Evolutionary conservation across 2,113 vertebrate genomes (phyloP).

Genomic region (Varanus salvator): DNA sequence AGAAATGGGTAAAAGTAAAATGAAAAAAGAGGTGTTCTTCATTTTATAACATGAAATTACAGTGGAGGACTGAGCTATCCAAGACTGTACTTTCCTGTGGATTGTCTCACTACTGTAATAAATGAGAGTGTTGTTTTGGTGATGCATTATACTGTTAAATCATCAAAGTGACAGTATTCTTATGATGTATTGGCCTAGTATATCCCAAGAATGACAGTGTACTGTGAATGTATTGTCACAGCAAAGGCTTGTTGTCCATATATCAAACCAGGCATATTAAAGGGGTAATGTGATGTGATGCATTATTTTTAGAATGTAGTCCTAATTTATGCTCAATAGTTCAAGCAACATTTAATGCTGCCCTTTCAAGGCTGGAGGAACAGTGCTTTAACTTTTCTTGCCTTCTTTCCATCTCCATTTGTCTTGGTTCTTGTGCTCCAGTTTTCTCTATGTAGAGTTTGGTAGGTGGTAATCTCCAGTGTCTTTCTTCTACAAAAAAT

Average conservation of each 20-base stretch:
- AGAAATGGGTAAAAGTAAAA: not conserved
- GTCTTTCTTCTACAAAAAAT: not conserved
- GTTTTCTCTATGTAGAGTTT: not conserved
- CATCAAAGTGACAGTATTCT: constrained; percentile 18
- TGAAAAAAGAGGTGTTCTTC: constrained; percentile 10
- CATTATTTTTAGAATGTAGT: not conserved
- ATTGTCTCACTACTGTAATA: constrained; percentile 3
- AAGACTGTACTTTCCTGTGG: constrained; percentile 15
- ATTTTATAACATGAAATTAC: constrained; percentile 1
- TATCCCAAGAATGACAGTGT: constrained; percentile 6
- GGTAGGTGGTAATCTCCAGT: not conserved
- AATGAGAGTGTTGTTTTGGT: constrained; percentile 16
- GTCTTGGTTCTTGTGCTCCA: not conserved
- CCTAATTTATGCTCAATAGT: not conserved
- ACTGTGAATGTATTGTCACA: not conserved
- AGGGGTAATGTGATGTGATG: not conserved
- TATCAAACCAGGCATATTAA: not conserved
- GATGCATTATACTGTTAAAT: constrained; percentile 26
- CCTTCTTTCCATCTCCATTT: not conserved
- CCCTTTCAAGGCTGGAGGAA: not conserved
- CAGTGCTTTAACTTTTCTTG: not conserved
- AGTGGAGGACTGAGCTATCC: constrained; percentile 7
- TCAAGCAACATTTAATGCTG: not conserved
- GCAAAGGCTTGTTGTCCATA: not conserved
- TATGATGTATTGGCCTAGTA: constrained; percentile 15